Base-by-base conservation (phyloP, 2,888 invertebrate species). In the Sesamia inferens region DNA sequence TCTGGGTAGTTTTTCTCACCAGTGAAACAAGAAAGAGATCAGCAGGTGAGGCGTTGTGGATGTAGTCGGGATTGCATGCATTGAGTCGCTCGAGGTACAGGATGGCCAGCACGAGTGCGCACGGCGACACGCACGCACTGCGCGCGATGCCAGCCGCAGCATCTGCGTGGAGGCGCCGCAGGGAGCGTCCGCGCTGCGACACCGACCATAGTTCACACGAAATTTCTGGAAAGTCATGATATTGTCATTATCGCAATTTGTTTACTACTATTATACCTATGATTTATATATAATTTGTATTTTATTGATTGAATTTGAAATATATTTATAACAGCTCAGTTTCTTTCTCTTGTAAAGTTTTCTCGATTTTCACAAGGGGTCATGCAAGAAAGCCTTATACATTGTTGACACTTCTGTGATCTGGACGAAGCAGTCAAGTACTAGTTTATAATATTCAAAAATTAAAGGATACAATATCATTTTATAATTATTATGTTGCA, bases 1-100 rank as follows among this genome's bases (percentile, higher is more conserved):
- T 47, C 22, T 13, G 11, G 2, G 3, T 19, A 13, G 4, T 44
- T 44, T 16, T 22, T 44, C 91, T 96, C 95, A 99, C 99, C 97
- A 99, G 96, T 75, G 99, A 99, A 80, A 99, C 98, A 74, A 99
- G 97, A 94, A 99, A 99, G 76, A 99, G 97, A 92, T 99, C 99
- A 48, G 98, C 98, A 47, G 99, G 99, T 48, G 98, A 97, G 67
- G 99, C 97, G 88, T 97, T 96, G 86, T 97, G 97, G 79, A 99
- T 97, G 94, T 99, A 99, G 85, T 98, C 97, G 0, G 98, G 98
- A 96, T 99, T 98, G 87, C 97, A 97, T 78, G 97, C 96, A 92
- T 98, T 98, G 71, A 99, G 97, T 83, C 99, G 97, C 95, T 99
- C 99, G 87, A 99, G 97, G 94, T 99, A 99, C 62, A 99, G 97